Evolutionary conservation across 2,113 vertebrate species (phyloP), one percentile per base, ranked within the genome.

Genomic region (Solenodon paradoxus): DNA sequence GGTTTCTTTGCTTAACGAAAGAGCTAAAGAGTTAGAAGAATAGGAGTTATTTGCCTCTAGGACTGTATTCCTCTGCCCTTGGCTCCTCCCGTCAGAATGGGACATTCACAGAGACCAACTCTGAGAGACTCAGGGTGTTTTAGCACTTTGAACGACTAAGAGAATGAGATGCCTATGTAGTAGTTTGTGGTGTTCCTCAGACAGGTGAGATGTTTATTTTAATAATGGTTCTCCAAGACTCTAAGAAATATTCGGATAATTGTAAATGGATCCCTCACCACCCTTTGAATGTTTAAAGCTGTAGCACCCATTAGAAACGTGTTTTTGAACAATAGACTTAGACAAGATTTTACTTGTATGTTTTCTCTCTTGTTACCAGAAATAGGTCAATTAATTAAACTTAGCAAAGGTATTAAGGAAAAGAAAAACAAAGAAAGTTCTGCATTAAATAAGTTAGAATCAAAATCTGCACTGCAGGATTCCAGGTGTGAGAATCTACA

Each of bases 151-250:
- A n/a, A n/a, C n/a, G n/a, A 92, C 87, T 97, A 93, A 42, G 3
- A 97, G 83, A 90, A 93, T 97, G 95, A 97, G 88, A 96, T 97
- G 86, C 84, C 95, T 92, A 80, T 24, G 32, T 42, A 96, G 86
- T 69, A 89, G 78, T 96, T 89, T 83, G 64, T 38, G 88, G 97
- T 86, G 59, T 90, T 57, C 89, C 86, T 38, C 51, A 94, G 94
- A 92, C 93, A 90, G 95, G 95, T 95, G 95, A 97, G 90, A 98
- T 94, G 97, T 82, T 96, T 97, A 97, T 96, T 97, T 98, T 95
- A 94, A 96, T 95, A 97, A 97, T 75, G 68, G 87, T 94, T 92
- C 93, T 49, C 82, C 88, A 97, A 97, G 97, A 89, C 93, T 94
- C 82, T 96, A 96, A 96, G 95, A 96, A 97, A 97, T 89, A 93